Conservation (phyloP, 1,140 invertebrate species). For the Adoxophyes honmai region DNA sequence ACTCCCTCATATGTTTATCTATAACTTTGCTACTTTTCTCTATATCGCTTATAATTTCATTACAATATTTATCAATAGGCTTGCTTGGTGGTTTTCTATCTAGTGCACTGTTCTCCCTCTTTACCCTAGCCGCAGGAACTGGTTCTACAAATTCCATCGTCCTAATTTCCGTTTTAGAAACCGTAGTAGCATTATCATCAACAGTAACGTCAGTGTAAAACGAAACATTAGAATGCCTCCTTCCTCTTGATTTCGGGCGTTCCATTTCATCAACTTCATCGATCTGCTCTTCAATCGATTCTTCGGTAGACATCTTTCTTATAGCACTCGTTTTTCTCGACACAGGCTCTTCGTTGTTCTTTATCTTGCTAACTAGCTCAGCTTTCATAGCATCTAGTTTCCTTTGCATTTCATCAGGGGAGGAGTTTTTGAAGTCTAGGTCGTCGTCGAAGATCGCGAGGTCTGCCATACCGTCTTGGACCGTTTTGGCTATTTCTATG, state of each 20-base stretch:
- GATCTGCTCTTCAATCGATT: slow-evolving; percentile 60
- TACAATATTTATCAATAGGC: slow-evolving; percentile 68
- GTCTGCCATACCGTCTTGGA: slow-evolving; percentile 69
- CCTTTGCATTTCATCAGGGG: slow-evolving; percentile 53
- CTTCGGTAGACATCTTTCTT: slow-evolving; percentile 51
- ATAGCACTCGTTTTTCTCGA: slow-evolving; percentile 52
- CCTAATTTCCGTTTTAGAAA: slow-evolving; percentile 26
- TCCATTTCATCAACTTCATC: slow-evolving; percentile 38
- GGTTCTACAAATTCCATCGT: slow-evolving; percentile 21
- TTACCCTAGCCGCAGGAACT: slow-evolving; percentile 18
- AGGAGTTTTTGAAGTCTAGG: slow-evolving; percentile 35
- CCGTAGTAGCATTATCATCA: slow-evolving; percentile 32
- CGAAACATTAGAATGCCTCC: slow-evolving; percentile 52
- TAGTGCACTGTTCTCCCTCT: slow-evolving; percentile 32
- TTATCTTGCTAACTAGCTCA: slow-evolving; percentile 64
- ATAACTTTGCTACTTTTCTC: slow-evolving; percentile 72
- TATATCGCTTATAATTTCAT: slow-evolving; percentile 70
- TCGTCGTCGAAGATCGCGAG: slow-evolving; percentile 55
- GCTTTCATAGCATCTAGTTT: slow-evolving; percentile 60
- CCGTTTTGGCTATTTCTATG: slow-evolving; percentile 59
- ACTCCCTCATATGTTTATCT: slow-evolving; percentile 68
- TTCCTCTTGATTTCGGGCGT: slow-evolving; percentile 57
- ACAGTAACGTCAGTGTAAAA: slow-evolving; percentile 43
- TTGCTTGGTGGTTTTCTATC: slow-evolving; percentile 49
- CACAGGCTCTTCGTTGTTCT: slow-evolving; percentile 48